Evolutionary conservation across 64 coral and sea anemone genomes (phyloP).

Genomic region (Platygyra sinensis): DNA sequence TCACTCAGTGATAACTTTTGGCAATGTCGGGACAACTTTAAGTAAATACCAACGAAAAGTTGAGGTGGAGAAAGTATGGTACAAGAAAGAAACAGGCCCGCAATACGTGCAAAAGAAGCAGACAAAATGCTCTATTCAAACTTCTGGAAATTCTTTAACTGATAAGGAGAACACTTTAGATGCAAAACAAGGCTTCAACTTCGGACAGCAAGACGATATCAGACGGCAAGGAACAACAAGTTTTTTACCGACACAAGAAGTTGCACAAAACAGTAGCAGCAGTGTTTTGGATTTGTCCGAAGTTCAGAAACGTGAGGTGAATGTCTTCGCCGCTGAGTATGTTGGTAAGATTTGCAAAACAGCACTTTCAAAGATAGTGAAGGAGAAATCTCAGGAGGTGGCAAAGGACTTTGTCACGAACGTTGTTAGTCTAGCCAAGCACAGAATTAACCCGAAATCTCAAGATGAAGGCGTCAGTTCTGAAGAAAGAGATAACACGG

Average conservation of each 20-base stretch:
- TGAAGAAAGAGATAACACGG: neutral
- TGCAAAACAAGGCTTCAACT: neutral
- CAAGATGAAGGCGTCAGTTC: neutral
- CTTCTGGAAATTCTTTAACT: neutral
- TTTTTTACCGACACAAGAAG: neutral
- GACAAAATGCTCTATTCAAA: neutral
- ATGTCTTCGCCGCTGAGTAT: neutral
- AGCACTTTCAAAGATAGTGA: neutral
- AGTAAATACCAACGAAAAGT: neutral
- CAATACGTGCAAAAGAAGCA: neutral
- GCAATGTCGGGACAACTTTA: neutral
- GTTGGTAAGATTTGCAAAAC: slow-evolving; percentile 6
- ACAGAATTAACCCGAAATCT: neutral
- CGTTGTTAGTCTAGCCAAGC: neutral
- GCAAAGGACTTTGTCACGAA: neutral
- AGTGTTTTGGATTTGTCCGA: neutral
- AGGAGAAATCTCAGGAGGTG: neutral
- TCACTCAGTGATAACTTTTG: neutral
- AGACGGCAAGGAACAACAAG: no score
- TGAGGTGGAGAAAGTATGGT: neutral
- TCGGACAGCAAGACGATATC: neutral
- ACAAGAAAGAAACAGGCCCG: neutral
- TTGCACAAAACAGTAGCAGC: neutral
- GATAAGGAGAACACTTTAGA: neutral
- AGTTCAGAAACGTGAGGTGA: neutral